Evolutionary conservation across 2,888 invertebrate genomes (phyloP), one percentile per base, ranked within the genome.

Genomic region (Napeogenes sylphis): DNA sequence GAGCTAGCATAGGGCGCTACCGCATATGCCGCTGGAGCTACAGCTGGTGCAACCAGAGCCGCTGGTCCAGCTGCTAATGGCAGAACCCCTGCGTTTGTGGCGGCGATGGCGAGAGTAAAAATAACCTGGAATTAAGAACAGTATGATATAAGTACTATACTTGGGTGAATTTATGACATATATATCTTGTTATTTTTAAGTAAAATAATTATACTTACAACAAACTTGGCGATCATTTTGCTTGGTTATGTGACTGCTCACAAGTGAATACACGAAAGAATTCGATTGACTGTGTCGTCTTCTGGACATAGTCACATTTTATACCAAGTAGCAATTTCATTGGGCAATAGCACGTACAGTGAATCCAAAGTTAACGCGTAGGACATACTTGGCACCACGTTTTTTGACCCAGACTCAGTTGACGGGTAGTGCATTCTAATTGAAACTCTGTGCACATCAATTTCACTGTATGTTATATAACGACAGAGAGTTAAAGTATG

Each of bases 1-100:
- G 94, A 94, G 71, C 92, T 93, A 59, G 95, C 95, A 72, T 94
- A 95, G 3, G 95, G 95, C 0, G 95, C 93, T 4, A 95, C 90
- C 62, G 92, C 92, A 59, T 92, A 91, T 4, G 93, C 93, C 61
- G 79, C 87, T n/a, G 83, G 85, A 51, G 94, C 94, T 61, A 94
- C 93, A 60, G 73, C 83, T 42, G 93, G 93, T 64, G 79, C 86
- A 59, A 82, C 85, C 65, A 95, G 92, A 56, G 94, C 94, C 66
- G 78, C 87, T 55, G 83, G 85, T 0, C 85, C 82, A 45, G 79
- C 83, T 21, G 82, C 87, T 4, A 84, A 73, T 13, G 90, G 83
- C 3, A 83, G 62, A 3, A 83, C 75, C 57, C 85, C 78, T 58
- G 91, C 91, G 64, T 78, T 84, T 55, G 78, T 78, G 45, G 81